Percentiles rank a stretch among this genome's conserved stretches.
Evolutionary conservation across 2,888 invertebrate species (phyloP).

Genomic region (Scaptomyza cyrtandrae): DNA sequence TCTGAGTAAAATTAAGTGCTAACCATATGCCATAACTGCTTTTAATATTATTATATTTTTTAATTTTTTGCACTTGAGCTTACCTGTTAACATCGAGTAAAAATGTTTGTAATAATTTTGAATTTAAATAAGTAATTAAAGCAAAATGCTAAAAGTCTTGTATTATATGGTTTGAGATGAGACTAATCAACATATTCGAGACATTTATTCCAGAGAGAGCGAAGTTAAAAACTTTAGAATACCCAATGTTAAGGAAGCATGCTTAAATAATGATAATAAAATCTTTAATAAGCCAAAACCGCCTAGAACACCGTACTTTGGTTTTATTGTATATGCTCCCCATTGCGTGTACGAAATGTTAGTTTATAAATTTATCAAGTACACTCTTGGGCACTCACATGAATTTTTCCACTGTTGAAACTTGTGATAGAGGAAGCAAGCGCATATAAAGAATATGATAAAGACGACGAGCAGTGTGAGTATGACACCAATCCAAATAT

Average conservation of each 20-base stretch:
- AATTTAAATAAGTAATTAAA: too few relatives aligned
- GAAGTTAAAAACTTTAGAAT: too few relatives aligned
- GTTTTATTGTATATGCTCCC: background rate
- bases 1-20: background rate
- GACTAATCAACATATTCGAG: too few relatives aligned
- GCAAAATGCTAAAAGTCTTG: too few relatives aligned
- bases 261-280: too few relatives aligned
- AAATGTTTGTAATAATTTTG: background rate
- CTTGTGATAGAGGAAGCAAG: conserved; percentile 87
- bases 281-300: too few relatives aligned
- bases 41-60: background rate
- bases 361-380: conserved; percentile 24
- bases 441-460: conserved; percentile 88
- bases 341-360: conserved; percentile 35
- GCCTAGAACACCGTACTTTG: too few relatives aligned
- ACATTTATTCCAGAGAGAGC: too few relatives aligned
- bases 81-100: too few relatives aligned
- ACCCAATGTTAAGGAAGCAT: too few relatives aligned
- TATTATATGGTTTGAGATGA: too few relatives aligned
- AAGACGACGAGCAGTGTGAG: conserved; percentile 87
- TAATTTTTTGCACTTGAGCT: background rate
- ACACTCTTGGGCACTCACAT: conserved; percentile 85
- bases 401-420: conserved; percentile 88
- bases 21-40: background rate
- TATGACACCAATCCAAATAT: conserved; percentile 88